Evolutionary conservation across 2,888 invertebrate species (phyloP).

Genomic region (Hemaris fuciformis): DNA sequence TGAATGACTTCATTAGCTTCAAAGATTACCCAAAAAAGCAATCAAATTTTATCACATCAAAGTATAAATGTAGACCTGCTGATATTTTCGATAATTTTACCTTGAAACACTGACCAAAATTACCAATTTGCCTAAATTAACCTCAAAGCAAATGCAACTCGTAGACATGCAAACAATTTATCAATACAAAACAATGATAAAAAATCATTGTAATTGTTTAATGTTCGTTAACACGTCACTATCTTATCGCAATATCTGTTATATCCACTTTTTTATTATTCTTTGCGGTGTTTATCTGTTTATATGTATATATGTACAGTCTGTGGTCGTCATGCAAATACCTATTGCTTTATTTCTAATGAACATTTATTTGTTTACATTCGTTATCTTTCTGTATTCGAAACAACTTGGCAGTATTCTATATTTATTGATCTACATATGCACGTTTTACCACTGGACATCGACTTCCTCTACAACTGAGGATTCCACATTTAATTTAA

Average conservation of each 20-base stretch:
- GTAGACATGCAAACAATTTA: neutral
- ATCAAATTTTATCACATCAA: too few species aligned
- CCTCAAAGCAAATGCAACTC: neutral
- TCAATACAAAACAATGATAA: neutral
- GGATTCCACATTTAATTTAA: too few species aligned
- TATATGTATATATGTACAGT: neutral
- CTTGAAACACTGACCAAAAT: slow-evolving; percentile 6
- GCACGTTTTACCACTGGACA: too few species aligned
- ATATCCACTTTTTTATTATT: neutral
- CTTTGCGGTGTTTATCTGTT: neutral
- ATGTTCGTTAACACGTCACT: neutral
- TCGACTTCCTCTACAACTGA: too few species aligned
- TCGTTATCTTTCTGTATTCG: neutral
- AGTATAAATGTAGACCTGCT: too few species aligned
- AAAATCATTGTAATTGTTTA: neutral
- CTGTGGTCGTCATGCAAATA: neutral
- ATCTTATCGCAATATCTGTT: neutral
- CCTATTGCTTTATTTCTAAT: neutral
- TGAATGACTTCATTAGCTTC: too few species aligned
- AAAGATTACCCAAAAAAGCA: too few species aligned
- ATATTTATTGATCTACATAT: too few species aligned
- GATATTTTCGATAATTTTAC: neutral
- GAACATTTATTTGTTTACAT: neutral
- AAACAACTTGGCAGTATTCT: too few species aligned
- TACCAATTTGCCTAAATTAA: neutral